These are phyloP conservation scores for Hylaea fasciaria DNA, from an alignment of 2,888 invertebrate genomes.

Conservation along the genomic window DNA sequence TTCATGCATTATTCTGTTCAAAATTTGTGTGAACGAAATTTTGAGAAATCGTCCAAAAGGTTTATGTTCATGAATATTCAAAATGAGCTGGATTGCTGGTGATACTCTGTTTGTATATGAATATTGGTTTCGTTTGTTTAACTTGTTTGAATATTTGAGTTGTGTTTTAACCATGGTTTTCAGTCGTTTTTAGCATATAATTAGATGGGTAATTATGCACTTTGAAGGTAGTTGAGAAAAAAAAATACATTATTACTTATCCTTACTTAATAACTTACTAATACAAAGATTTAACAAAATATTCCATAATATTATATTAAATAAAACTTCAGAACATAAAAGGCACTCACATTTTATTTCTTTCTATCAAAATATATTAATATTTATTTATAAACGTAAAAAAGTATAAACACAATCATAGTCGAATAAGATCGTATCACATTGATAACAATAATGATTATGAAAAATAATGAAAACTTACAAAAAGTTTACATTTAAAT, in stretches of 20 bases:
- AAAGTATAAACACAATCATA: constrained; percentile 65
- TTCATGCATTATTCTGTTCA: constrained; percentile 41
- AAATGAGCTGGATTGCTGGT: neutral
- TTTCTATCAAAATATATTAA: constrained; percentile 78
- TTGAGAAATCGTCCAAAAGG: constrained; percentile 30
- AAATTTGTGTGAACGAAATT: constrained; percentile 46
- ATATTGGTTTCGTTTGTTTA: no score
- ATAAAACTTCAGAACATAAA: constrained; percentile 61
- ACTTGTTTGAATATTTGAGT: constrained; percentile 18
- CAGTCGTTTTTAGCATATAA: neutral
- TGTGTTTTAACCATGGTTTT: constrained; percentile 5
- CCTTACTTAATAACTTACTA: no score
- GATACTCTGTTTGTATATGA: constrained; percentile 2
- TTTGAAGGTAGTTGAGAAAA: no score
- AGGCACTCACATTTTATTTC: constrained; percentile 76
- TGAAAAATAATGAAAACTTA: neutral
- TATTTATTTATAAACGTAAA: constrained; percentile 74
- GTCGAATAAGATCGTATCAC: constrained; percentile 71
- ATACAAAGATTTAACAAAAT: no score
- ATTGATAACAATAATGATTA: constrained; percentile 49
- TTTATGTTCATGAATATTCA: constrained; percentile 40
- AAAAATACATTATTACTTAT: no score
- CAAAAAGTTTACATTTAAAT: no score
- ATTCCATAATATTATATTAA: constrained; percentile 34
- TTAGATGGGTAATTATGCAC: no score